Base-by-base conservation (phyloP, 2,113 vertebrate species). In the Pluvianellus socialis region DNA sequence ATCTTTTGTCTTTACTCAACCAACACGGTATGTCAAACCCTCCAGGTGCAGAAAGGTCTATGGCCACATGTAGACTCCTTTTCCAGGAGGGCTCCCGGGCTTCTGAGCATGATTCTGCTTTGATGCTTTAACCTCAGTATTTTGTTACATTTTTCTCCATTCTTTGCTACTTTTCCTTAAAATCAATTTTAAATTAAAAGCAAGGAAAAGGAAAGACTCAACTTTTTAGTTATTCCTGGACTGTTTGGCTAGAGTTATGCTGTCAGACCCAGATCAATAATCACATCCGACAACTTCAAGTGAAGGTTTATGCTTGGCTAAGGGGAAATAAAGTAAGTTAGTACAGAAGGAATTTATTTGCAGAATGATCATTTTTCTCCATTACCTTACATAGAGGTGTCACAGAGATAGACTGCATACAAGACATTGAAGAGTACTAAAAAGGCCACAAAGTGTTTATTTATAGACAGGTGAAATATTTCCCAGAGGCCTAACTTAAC, bases 301-400 rank as follows among this genome's bases (percentile, higher is more conserved):
- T 59, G 42, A 95, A 84, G 44, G 26, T 92, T 95, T 86, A 84
- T 86, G 72, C 65, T 89, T 88, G 59, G 74, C 47, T 52, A 79
- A 92, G 16, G 26, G 40, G 44, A 95, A 94, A 86, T 89, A 87
- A 94, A 95, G 87, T 52, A 79, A 93, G 50, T 83, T 90, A 50
- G 17, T 77, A 58, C 38, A 58, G 76, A 86, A 75, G 19, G 21
- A 50, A 67, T 84, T 95, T 84, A 67, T 91, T 92, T 86, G 55
- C 44, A 56, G 59, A 86, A 79, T 12, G 19, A 59, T 47, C 6
- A 55, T 87, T 96, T 96, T 96, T 91, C 75, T 95, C 72, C 18
- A 38, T 94, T 90, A 58, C 24, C 10, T 38, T 58, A 6, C 16
- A 52, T 16, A 42, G 50, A 59, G 8, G 28, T 92, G 30, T 80